These are phyloP conservation scores for Melangyna quadrimaculata DNA, from an alignment of 2,888 invertebrate genomes.

Conservation along the genomic window DNA sequence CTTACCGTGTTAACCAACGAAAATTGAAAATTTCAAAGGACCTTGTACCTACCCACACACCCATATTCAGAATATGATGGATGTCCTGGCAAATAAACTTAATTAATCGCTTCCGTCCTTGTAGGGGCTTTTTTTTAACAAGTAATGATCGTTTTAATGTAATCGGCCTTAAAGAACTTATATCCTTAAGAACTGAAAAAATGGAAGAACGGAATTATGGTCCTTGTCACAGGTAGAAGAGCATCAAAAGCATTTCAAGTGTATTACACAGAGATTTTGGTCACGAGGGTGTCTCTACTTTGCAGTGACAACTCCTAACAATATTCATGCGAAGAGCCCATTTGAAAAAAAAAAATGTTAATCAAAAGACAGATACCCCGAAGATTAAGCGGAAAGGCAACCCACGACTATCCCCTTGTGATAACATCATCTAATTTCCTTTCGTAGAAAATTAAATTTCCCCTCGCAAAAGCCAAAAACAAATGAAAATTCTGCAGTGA, in stretches of 20 bases:
- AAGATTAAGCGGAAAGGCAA: slow-evolving; percentile 19
- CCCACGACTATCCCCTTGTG: slow-evolving; percentile 59
- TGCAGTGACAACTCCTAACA: slow-evolving; percentile 29
- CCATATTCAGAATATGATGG: slow-evolving; percentile 34
- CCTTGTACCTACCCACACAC: background rate
- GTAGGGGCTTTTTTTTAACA: slow-evolving; percentile 43
- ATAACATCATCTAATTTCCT: slow-evolving; percentile 71
- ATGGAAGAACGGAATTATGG: background rate
- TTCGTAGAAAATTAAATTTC: slow-evolving; percentile 69
- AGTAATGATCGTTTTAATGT: slow-evolving; percentile 48
- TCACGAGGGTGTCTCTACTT: background rate
- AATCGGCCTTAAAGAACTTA: slow-evolving; percentile 22
- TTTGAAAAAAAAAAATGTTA: slow-evolving; percentile 69
- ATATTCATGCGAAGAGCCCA: slow-evolving; percentile 63
- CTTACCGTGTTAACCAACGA: slow-evolving; percentile 27
- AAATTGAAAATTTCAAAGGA: slow-evolving; percentile 47
- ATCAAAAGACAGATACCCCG: slow-evolving; percentile 62
- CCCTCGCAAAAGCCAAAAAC: slow-evolving; percentile 56
- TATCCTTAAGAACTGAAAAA: background rate
- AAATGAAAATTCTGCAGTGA: slow-evolving; percentile 61
- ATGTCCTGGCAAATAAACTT: slow-evolving; percentile 44
- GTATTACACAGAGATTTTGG: slow-evolving; percentile 1
- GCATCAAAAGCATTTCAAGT: background rate
- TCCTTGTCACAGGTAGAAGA: background rate
- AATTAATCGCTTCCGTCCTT: slow-evolving; percentile 43